Evolutionary conservation across 2,888 invertebrate genomes (phyloP), one percentile per base, ranked within the genome.

Genomic region (Synergus umbraculus): DNA sequence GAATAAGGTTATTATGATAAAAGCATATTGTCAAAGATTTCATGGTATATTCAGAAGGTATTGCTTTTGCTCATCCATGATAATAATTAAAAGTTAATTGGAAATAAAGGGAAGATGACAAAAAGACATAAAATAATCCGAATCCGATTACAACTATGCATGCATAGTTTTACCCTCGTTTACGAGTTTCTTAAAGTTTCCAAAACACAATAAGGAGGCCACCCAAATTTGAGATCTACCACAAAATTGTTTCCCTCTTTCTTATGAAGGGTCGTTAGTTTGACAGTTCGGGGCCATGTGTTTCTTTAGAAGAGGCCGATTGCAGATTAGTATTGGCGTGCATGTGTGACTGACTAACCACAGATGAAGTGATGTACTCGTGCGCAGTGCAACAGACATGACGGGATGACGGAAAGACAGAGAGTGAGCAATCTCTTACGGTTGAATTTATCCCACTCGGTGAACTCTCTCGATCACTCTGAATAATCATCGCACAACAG

Each of bases 381-480:
- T 73, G 37, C 41, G 41, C 54, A 46, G 1, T 49, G 15, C 67
- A 73, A 49, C 15, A 54, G 69, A 69, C 49, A 37, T 29, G 49
- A 69, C 29, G 49, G 41, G 37, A 73, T 54, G 73, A 73, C 73
- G 54, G 54, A 58, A 73, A 41, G 54, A 54, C 73, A 73, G 73
- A 54, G 73, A 73, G 54, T 73, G 85, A 87, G 88, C 88, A 90
- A 90, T 90, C 90, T 90, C 89, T 90, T 89, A 90, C 86, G 89
- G 85, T 87, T 86, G 88, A 89, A 82, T 88, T 88, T 87, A 87
- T 86, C 84, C 83, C 81, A 83, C 84, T 83, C 83, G 84, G 83
- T 84, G 79, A 84, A 85, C 84, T 80, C 85, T 86, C 88, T 85
- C 88, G 88, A 90, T 90, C 90, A 90, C 90, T 90, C 89, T 85